A percentile compares a stretch with the other conserved stretches of the same genome.
Conservation (phyloP, 2,888 invertebrate genomes). For the Margaritifera margaritifera region DNA sequence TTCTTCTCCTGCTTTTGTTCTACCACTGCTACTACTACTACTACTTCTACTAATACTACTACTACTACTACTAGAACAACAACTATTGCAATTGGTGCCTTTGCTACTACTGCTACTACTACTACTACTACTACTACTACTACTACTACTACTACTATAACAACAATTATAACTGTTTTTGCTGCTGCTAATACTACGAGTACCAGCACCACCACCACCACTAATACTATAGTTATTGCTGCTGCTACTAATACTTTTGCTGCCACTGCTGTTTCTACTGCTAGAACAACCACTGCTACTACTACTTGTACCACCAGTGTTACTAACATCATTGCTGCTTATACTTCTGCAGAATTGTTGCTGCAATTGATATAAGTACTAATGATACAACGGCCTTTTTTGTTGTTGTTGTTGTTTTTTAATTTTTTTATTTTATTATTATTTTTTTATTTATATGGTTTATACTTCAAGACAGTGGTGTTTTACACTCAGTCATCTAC, state of each 20-base stretch:
- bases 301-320: constrained; percentile 12
- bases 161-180: constrained; percentile 9
- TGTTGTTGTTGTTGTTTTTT: too few species aligned
- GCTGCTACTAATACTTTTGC: constrained; percentile 5
- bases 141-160: neutral
- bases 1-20: too few species aligned
- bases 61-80: neutral
- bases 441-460: too few species aligned
- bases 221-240: constrained; percentile 11
- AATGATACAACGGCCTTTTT: too few species aligned
- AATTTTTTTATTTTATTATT: too few species aligned
- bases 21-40: neutral
- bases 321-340: constrained; percentile 2
- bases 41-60: neutral
- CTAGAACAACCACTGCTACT: constrained; percentile 14
- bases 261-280: constrained; percentile 8
- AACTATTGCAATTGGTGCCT: neutral
- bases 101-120: neutral
- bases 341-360: constrained; percentile 7
- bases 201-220: constrained; percentile 16
- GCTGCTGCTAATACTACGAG: constrained; percentile 16
- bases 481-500: too few species aligned
- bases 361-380: too few species aligned
- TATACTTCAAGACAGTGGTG: too few species aligned
- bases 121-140: neutral